Base-by-base conservation (phyloP, 2,113 vertebrate species). In the Scytalopus superciliaris region DNA sequence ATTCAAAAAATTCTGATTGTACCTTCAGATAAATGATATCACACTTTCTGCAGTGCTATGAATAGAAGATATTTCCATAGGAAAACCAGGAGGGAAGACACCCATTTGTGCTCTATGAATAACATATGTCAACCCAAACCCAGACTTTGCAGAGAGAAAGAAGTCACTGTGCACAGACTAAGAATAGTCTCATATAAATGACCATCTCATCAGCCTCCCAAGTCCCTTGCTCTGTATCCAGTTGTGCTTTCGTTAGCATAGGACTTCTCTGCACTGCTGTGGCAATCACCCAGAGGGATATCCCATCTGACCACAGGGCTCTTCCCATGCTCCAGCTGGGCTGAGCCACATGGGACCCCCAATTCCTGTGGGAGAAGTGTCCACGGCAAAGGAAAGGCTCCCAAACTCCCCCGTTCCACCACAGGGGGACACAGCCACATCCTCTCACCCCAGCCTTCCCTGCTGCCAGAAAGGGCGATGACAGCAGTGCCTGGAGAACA, bases 401-500 rank as follows among this genome's bases (percentile, higher is more conserved):
- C 45, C 64, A 55, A 19, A 39, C 7, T n/a, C 22, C 35, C 73
- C 60, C 39, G 37, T 17, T 31, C 23, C 47, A 24, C 28, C 1
- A 39, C 21, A 6, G 7, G 0, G 2, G 57, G 60, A 63, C 28
- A 33, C 2, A 1, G 25, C 50, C 4, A 1, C 63, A 23, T 35
- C 53, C 45, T 53, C 60, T 64, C 1, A 0, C 1, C 31, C 31
- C 5, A 17, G 3, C 39, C 14, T 10, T 63, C 63, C 92, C 28
- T 16, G 0, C 44, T 15, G 4, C 68, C 19, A 12, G 42, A 22
- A n/a, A 45, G 13, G 0, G 1, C 0, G 0, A 8, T 3, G 28
- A 5, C 1, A 19, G 59, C 64, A 83, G 49, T 0, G 0, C 23
- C 63, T 62, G 67, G 52, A 68, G 40, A 63, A 31, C 52, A 50